These are phyloP conservation scores for Acrossocheilus fasciatus DNA, from an alignment of 2,797 vertebrate species.

Conservation along the genomic window DNA sequence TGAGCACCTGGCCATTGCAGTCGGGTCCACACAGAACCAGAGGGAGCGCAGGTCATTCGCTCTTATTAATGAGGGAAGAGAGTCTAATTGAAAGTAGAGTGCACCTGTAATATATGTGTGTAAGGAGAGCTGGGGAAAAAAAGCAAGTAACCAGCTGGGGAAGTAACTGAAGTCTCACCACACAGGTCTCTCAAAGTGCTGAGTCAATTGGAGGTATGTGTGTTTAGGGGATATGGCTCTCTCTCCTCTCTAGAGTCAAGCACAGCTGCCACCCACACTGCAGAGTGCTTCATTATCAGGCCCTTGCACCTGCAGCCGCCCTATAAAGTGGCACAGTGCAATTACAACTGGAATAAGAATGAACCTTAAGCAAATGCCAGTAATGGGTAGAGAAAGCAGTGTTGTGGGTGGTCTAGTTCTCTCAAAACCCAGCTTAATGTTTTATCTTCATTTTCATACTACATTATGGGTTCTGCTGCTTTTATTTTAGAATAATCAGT, in stretches of 20 bases:
- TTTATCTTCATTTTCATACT: neutral
- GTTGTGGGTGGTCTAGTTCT: slow-evolving; percentile 38
- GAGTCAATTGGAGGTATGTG: slow-evolving; percentile 49
- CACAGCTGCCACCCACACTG: slow-evolving; percentile 55
- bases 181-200: slow-evolving; percentile 56
- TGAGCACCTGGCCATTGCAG: slow-evolving; percentile 58
- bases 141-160: slow-evolving; percentile 35
- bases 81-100: slow-evolving; percentile 62
- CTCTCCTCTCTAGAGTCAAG: slow-evolving; percentile 48
- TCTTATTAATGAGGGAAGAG: slow-evolving; percentile 62
- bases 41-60: slow-evolving; percentile 47
- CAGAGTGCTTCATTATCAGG: slow-evolving; percentile 59
- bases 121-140: slow-evolving; percentile 9
- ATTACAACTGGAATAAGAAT: slow-evolving; percentile 56
- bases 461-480: neutral
- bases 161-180: slow-evolving; percentile 41
- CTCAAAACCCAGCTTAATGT: slow-evolving; percentile 38
- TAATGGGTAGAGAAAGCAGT: slow-evolving; percentile 27
- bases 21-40: slow-evolving; percentile 24
- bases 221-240: slow-evolving; percentile 46
- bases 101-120: slow-evolving; percentile 61
- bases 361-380: slow-evolving; percentile 44
- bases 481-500: neutral
- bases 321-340: slow-evolving; percentile 51
- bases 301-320: slow-evolving; percentile 59